Evolutionary conservation across 2,797 vertebrate genomes (phyloP).

Genomic region (Megalops cyprinoides): DNA sequence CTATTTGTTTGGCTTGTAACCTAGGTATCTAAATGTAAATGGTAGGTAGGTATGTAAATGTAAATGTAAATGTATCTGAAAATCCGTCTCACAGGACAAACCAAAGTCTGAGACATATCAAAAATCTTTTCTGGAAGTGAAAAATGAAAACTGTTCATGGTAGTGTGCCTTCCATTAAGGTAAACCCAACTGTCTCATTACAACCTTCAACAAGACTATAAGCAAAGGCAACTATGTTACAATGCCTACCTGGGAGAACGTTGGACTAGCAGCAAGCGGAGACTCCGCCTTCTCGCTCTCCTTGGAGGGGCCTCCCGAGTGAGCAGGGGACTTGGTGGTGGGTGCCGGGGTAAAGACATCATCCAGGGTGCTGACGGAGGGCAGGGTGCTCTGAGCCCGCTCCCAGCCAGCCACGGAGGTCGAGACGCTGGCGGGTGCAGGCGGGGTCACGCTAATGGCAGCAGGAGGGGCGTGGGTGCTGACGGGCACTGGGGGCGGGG

Average conservation of each 20-base stretch:
- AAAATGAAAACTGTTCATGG: background rate
- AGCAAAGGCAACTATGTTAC: background rate
- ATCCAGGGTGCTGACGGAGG: conserved; percentile 68
- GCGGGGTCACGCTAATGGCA: conserved; percentile 42
- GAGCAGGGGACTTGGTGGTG: conserved; percentile 60
- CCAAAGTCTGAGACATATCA: background rate
- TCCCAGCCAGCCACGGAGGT: conserved; percentile 73
- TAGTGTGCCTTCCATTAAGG: background rate
- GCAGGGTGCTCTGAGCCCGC: conserved; percentile 75
- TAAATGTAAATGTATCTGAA: no score
- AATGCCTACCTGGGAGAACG: conserved; percentile 79
- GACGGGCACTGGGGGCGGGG: conserved; percentile 47
- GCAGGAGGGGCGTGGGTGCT: conserved; percentile 53
- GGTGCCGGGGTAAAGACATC: conserved; percentile 76
- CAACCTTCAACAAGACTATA: background rate
- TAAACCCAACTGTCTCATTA: background rate
- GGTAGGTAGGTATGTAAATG: no score
- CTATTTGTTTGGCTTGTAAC: no score
- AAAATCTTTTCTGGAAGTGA: background rate
- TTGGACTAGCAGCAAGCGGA: conserved; percentile 64
- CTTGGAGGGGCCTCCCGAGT: conserved; percentile 36
- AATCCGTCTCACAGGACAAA: background rate
- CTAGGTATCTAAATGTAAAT: no score
- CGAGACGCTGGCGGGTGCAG: conserved; percentile 49
- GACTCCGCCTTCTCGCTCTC: conserved; percentile 50